Conservation (phyloP, 2,113 vertebrate genomes). For the Entomyzon cyanotis region DNA sequence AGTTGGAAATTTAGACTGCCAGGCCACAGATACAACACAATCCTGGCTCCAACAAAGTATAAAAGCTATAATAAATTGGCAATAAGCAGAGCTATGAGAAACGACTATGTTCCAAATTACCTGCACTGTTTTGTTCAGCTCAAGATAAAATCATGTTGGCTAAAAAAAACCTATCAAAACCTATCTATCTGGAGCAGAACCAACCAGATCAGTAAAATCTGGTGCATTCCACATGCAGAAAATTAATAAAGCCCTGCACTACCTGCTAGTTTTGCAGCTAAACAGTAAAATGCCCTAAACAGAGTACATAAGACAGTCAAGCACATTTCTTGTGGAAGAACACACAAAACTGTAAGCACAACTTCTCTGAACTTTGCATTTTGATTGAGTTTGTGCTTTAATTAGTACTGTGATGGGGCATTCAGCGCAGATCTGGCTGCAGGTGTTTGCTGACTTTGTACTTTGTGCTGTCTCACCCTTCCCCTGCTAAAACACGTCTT, state of each 20-base stretch:
- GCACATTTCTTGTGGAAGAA: accelerated
- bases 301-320: background rate
- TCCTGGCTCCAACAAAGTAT: background rate
- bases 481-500: accelerated
- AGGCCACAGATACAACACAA: background rate
- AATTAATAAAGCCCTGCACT: background rate
- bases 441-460: background rate
- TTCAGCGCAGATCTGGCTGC: background rate
- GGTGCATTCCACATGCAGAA: background rate
- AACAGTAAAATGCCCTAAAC: background rate
- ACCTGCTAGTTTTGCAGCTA: background rate
- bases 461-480: background rate
- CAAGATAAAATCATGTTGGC: background rate
- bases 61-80: background rate
- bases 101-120: background rate
- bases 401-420: background rate
- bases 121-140: background rate
- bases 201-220: background rate
- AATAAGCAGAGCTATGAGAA: background rate
- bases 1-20: background rate
- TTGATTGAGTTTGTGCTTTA: background rate
- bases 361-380: background rate
- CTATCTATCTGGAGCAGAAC: background rate
- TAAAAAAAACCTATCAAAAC: background rate
- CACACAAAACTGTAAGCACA: background rate